Percentiles rank a stretch among this genome's conserved stretches.
Evolutionary conservation across 2,113 vertebrate species (phyloP).

Genomic region (Pomatostomus ruficeps): DNA sequence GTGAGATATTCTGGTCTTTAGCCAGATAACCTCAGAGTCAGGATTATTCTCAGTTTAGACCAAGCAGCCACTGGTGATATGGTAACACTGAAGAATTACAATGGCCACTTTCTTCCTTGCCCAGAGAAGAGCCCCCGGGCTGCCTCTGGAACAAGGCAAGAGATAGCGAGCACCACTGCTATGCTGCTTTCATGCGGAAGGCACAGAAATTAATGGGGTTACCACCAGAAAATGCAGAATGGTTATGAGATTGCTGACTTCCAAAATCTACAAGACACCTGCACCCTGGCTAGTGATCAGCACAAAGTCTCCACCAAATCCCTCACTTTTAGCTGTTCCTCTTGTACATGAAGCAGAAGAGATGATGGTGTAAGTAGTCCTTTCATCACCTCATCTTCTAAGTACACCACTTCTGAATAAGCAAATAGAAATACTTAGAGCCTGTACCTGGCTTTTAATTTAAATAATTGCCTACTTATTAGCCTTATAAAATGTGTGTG

Average conservation of each 20-base stretch:
- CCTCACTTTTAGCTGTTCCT: not conserved
- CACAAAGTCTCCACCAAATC: not conserved
- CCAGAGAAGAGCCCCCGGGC: not conserved
- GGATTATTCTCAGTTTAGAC: not conserved
- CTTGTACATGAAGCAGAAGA: not conserved
- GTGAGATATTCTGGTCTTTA: not conserved
- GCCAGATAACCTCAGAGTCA: not conserved
- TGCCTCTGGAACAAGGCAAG: not conserved
- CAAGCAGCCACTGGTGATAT: not conserved
- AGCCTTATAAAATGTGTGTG: not conserved
- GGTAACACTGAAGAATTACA: not conserved
- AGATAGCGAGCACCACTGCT: rapidly evolving
- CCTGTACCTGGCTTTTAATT: not conserved
- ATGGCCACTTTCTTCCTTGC: not conserved
- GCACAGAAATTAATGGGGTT: not conserved
- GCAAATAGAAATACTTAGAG: not conserved
- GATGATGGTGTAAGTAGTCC: not conserved
- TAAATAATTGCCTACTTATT: not conserved
- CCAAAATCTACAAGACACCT: not conserved
- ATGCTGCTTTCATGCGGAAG: not conserved
- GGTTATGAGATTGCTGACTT: not conserved
- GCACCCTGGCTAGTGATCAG: not conserved
- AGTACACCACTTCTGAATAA: not conserved
- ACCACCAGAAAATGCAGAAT: not conserved
- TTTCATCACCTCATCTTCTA: not conserved